A percentile compares a stretch with the other conserved stretches of the same genome.
phyloP scores from a whole-genome alignment of 1,140 invertebrate genomes.

The Papilio polytes region DNA sequence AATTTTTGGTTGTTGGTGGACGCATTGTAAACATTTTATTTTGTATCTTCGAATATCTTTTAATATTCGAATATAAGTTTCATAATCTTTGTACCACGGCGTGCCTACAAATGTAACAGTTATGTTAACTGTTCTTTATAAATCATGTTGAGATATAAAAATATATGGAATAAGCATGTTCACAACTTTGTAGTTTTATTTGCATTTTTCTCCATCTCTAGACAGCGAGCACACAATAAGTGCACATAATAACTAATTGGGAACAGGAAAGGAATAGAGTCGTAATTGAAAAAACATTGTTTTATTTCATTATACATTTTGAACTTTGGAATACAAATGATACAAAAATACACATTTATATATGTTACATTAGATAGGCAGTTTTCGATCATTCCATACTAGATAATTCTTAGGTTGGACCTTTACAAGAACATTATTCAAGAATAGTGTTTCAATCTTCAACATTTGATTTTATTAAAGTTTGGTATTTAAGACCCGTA shows the following conservation, averaged over 20 bases:
- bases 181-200: constrained; percentile 13
- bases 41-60: neutral
- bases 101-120: constrained; percentile 56
- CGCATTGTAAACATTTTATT: neutral
- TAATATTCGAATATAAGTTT: neutral
- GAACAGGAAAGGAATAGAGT: neutral
- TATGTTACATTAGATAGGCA: constrained; percentile 17
- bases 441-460: neutral
- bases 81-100: constrained; percentile 41
- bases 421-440: neutral
- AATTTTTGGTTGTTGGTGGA: neutral
- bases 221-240: no score
- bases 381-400: neutral
- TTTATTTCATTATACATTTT: constrained; percentile 23
- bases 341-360: constrained; percentile 26
- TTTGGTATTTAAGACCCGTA: constrained; percentile 16
- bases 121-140: constrained; percentile 60
- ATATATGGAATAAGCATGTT: constrained; percentile 13
- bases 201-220: no score
- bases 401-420: neutral
- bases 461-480: neutral
- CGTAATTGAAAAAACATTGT: neutral
- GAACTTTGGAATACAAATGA: constrained; percentile 29
- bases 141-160: constrained; percentile 45
- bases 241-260: no score